Conservation (phyloP, 2,797 vertebrate genomes). For the Naso thynnoides region DNA sequence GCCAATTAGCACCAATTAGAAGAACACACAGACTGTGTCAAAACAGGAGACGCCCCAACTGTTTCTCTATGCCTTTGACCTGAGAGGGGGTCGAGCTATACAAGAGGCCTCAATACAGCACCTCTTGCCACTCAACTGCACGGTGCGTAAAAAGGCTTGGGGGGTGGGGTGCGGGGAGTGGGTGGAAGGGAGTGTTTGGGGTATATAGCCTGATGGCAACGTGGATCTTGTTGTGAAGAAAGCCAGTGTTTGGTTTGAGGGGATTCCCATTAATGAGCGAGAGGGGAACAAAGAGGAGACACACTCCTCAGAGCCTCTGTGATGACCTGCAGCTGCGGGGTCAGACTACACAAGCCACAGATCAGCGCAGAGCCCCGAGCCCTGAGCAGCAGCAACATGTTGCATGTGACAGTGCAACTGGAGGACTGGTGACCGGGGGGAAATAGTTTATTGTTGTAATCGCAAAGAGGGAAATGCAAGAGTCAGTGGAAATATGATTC, state of each 20-base stretch:
- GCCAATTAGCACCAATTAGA: slow-evolving; percentile 87
- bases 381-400: slow-evolving; percentile 67
- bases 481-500: neutral
- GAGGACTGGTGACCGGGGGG: slow-evolving; percentile 23
- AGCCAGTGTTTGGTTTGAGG: slow-evolving; percentile 73
- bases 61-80: slow-evolving; percentile 76
- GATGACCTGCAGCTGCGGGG: slow-evolving; percentile 74
- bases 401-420: slow-evolving; percentile 59
- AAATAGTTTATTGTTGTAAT: slow-evolving; percentile 41
- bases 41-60: slow-evolving; percentile 83
- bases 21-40: slow-evolving; percentile 81
- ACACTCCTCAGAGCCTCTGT: slow-evolving; percentile 75
- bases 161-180: neutral
- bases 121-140: slow-evolving; percentile 61
- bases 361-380: slow-evolving; percentile 72
- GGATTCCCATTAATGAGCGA: slow-evolving; percentile 70
- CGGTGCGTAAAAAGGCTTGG: slow-evolving; percentile 57
- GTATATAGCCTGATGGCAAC: slow-evolving; percentile 63
- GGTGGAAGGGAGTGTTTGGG: slow-evolving; percentile 51
- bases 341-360: slow-evolving; percentile 65
- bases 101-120: slow-evolving; percentile 70
- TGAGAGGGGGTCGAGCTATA: slow-evolving; percentile 61
- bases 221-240: slow-evolving; percentile 66
- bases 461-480: slow-evolving; percentile 26
- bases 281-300: slow-evolving; percentile 80